phyloP scores from a whole-genome alignment of 2,888 invertebrate genomes.

The Brachyptera putata region DNA sequence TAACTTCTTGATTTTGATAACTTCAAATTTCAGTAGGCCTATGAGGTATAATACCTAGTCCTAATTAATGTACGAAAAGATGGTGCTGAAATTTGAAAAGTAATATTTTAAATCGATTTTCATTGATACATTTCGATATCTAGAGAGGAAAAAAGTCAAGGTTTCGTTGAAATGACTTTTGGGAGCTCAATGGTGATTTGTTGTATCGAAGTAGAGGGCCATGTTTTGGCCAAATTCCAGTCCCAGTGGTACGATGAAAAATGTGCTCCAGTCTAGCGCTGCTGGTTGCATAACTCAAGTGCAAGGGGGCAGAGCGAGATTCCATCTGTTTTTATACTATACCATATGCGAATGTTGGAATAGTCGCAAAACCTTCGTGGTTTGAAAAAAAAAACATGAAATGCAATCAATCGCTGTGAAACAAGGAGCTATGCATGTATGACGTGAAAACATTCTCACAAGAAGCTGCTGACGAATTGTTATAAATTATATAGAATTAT shows the following conservation, averaged over 20 bases:
- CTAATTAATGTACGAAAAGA: too few species aligned
- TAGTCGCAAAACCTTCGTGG: too few species aligned
- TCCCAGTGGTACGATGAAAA: conserved; percentile 12
- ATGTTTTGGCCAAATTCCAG: conserved; percentile 21
- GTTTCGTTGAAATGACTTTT: not conserved
- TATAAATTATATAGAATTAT: too few species aligned
- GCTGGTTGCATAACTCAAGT: conserved; percentile 17
- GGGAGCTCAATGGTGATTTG: conserved; percentile 3
- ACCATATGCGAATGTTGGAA: not conserved
- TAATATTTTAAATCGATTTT: too few species aligned
- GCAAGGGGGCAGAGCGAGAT: conserved; percentile 6
- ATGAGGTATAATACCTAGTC: too few species aligned
- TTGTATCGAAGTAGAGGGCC: conserved; percentile 16
- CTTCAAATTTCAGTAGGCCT: too few species aligned
- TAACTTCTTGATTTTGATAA: too few species aligned
- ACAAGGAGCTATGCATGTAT: not conserved
- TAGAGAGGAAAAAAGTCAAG: not conserved
- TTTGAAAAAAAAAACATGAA: too few species aligned
- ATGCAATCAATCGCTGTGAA: too few species aligned
- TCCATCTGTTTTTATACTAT: not conserved
- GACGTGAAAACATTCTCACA: not conserved
- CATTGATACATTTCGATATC: not conserved
- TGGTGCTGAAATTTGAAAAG: too few species aligned
- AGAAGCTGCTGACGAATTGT: not conserved
- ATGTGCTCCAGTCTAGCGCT: not conserved